Evolutionary conservation across 2,888 invertebrate species (phyloP), one percentile per base, ranked within the genome.

Genomic region (Athetis lepigone): DNA sequence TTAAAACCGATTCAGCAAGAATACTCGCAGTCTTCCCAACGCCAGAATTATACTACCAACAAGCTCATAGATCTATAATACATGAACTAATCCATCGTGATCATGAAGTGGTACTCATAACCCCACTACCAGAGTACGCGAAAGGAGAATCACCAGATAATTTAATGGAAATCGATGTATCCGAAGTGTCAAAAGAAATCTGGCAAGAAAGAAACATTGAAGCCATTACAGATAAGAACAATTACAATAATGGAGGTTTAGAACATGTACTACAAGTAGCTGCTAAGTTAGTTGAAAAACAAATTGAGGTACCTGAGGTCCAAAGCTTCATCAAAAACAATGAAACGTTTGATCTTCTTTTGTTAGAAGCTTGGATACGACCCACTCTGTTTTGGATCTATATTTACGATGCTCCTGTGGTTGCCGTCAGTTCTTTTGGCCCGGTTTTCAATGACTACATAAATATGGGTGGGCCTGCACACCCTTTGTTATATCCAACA

Each of bases 351-450:
- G 69, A 69, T 47, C 67, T 69, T 11, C 69, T 69, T 9, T 33
- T 69, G 25, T 33, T 69, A 18, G 69, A 69, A 47, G 33, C 56
- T n/a, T 73, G 69, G 74, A 73, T 73, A 13, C 51, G 69, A 9
- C 74, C 69, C 0, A 66, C 67, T 27, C 67, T 69, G 0, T 66
- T 69, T 25, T 69, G 69, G 69, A 66, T 67, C 4, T 73, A 73
- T 4, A 43, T 69, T 8, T 73, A 43, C 8, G 67, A 69, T 33
- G 66, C 21, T 23, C 67, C 69, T 1, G 69, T 66, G 8, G 18
- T 69, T 11, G 42, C 74, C 1, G 19, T 66, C 37, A 73, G 50
- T 33, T 66, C 73, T 6, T 50, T 66, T 0, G 68, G 73, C 0
- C 36, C 73, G 16, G n/a, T 56, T 2, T 72, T 65, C 19, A 66